These are phyloP conservation scores for Enteromius fasciolatus DNA, from an alignment of 2,797 vertebrate species.

Conservation along the genomic window DNA sequence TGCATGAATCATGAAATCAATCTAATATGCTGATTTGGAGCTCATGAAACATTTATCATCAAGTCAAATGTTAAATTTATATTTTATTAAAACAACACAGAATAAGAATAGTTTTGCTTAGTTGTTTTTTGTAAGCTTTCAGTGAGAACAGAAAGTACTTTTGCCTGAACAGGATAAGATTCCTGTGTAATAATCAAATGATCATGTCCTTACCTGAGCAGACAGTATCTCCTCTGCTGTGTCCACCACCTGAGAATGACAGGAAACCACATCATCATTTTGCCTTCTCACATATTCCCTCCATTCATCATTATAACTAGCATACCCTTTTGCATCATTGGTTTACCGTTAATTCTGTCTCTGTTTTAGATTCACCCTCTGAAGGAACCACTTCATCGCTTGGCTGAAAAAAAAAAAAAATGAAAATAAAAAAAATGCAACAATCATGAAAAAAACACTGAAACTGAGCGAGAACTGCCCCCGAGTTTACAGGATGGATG, in stretches of 20 bases:
- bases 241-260: slow-evolving; percentile 75
- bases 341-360: slow-evolving; percentile 75
- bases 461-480: background rate
- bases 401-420: slow-evolving; percentile 52
- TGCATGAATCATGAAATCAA: background rate
- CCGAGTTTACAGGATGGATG: background rate
- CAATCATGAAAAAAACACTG: background rate
- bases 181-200: background rate
- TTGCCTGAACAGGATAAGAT: background rate
- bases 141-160: background rate
- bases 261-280: background rate
- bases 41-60: background rate
- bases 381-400: slow-evolving; percentile 73
- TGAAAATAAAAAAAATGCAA: background rate
- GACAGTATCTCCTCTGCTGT: slow-evolving; percentile 75
- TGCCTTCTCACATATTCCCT: background rate
- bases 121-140: background rate
- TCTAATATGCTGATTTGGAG: background rate
- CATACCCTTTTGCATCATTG: background rate
- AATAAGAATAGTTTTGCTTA: no score
- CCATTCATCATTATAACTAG: background rate
- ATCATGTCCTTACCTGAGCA: slow-evolving; percentile 75
- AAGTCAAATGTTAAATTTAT: background rate
- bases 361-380: slow-evolving; percentile 72
- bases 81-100: background rate